These are phyloP conservation scores for Sclerodermus sp. DNA, from an alignment of 2,888 invertebrate genomes.

Conservation along the genomic window DNA sequence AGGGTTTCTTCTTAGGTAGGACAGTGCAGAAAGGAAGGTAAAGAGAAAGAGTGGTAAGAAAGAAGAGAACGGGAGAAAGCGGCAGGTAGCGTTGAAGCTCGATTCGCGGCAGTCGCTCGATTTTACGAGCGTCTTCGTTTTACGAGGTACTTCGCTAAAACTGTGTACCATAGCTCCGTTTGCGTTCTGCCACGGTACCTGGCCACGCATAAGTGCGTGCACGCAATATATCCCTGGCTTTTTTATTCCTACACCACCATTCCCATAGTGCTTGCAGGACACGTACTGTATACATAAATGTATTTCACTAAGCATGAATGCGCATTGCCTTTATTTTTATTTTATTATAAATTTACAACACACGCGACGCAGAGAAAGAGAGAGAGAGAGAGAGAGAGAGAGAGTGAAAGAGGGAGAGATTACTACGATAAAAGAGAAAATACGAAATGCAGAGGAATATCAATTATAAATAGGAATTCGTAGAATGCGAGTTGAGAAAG, in stretches of 20 bases:
- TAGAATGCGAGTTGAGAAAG: too few species aligned
- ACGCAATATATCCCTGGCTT: constrained; percentile 8
- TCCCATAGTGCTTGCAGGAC: background rate
- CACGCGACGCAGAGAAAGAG: background rate
- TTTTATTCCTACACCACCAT: background rate
- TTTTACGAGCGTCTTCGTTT: constrained; percentile 30
- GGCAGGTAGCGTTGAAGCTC: too few species aligned
- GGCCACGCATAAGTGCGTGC: constrained; percentile 17
- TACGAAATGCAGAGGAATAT: too few species aligned
- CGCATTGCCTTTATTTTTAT: too few species aligned
- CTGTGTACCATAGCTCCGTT: constrained; percentile 16
- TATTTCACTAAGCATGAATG: too few species aligned
- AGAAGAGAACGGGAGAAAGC: too few species aligned
- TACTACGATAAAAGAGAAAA: too few species aligned
- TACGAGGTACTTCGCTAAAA: constrained; percentile 27
- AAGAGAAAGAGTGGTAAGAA: too few species aligned
- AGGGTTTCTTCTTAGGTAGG: too few species aligned
- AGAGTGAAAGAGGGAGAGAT: background rate
- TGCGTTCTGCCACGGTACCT: constrained; percentile 11
- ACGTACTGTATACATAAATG: background rate
- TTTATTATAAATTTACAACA: too few species aligned
- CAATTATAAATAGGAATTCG: too few species aligned
- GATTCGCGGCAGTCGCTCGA: constrained; percentile 13
- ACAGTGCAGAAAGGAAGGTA: too few species aligned
- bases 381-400: background rate